These are phyloP conservation scores for Melanogrammus aeglefinus DNA, from an alignment of 2,797 vertebrate genomes.

Conservation along the genomic window DNA sequence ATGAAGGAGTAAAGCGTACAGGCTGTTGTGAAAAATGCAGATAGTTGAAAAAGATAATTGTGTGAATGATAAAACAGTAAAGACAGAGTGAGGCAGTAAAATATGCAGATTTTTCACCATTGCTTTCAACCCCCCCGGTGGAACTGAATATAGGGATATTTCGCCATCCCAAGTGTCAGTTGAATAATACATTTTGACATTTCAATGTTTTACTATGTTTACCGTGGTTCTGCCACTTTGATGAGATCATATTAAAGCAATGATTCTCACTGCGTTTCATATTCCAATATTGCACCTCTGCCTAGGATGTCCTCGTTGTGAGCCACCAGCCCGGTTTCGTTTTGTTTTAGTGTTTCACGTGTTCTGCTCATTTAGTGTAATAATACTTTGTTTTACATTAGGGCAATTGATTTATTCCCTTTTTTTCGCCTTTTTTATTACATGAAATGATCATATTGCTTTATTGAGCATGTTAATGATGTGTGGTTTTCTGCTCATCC, in stretches of 20 bases:
- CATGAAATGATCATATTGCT: constrained; percentile 20
- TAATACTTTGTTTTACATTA: constrained; percentile 2
- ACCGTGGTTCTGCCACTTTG: background rate
- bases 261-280: background rate
- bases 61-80: background rate
- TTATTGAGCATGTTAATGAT: constrained; percentile 42
- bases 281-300: background rate
- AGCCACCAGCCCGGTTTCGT: background rate
- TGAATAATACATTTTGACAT: background rate
- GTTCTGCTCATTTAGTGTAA: background rate
- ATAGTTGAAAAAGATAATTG: background rate
- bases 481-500: constrained; percentile 39
- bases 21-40: background rate
- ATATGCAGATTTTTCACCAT: background rate
- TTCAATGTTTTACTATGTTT: background rate
- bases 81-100: background rate
- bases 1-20: constrained; percentile 33
- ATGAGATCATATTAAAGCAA: constrained; percentile 2
- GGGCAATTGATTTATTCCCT: constrained; percentile 27
- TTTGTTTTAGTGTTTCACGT: background rate
- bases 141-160: background rate
- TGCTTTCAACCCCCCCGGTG: background rate
- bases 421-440: constrained; percentile 7
- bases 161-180: background rate
- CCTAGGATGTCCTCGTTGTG: background rate